phyloP scores from a whole-genome alignment of 2,797 vertebrate species.

The Crax fasciolata region DNA sequence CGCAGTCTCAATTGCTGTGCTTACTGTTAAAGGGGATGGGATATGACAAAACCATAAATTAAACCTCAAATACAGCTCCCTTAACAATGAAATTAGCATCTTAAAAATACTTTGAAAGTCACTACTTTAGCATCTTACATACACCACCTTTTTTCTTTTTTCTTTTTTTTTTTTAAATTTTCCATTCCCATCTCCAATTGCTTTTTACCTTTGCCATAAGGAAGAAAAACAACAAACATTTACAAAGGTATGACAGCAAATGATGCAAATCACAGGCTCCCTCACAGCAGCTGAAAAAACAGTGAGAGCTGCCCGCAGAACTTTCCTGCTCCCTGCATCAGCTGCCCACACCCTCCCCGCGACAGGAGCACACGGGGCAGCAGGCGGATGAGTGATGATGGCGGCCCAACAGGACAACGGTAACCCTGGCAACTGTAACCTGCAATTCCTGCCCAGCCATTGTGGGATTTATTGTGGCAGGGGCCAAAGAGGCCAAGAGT shows the following conservation, averaged over 20 bases:
- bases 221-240: not conserved
- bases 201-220: not conserved
- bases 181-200: not conserved
- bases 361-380: constrained; percentile 20
- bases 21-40: not conserved
- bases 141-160: not conserved
- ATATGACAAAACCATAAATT: not conserved
- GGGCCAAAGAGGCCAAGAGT: constrained; percentile 83
- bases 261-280: not conserved
- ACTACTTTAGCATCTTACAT: not conserved
- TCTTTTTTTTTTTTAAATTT: not conserved
- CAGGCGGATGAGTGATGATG: constrained; percentile 82
- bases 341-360: constrained; percentile 35
- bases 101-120: not conserved
- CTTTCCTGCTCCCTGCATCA: not conserved
- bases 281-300: not conserved
- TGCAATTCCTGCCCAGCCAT: constrained; percentile 81
- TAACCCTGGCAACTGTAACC: constrained; percentile 89
- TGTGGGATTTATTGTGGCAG: constrained; percentile 85
- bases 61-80: not conserved
- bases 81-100: not conserved
- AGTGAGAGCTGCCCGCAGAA: not conserved
- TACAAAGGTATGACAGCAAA: not conserved
- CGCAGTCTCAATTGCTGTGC: not conserved
- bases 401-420: constrained; percentile 78